Percentiles rank a stretch among this genome's conserved stretches.
Conservation (phyloP, 2,888 invertebrate genomes). For the Heliconius hortense region DNA sequence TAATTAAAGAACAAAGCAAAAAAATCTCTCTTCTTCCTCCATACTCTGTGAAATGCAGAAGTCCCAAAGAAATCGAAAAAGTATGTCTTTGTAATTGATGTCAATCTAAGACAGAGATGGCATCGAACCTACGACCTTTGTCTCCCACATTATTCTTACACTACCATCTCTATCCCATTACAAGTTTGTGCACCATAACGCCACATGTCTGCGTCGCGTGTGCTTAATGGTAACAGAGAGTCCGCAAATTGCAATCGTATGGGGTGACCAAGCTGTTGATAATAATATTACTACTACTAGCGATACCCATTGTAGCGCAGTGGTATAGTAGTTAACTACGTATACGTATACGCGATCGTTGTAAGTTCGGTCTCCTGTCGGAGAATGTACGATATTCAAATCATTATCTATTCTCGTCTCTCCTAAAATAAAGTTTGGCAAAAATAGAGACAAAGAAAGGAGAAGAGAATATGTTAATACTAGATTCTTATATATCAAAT, state of each 20-base stretch:
- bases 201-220: conserved; percentile 45
- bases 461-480: too few relatives aligned
- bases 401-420: too few relatives aligned
- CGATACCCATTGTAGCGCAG: not conserved
- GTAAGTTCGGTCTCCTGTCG: not conserved
- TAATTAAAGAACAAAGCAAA: too few relatives aligned
- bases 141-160: not conserved
- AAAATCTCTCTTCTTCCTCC: too few relatives aligned
- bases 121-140: not conserved
- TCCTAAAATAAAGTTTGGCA: not conserved
- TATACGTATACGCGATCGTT: not conserved
- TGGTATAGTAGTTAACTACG: not conserved
- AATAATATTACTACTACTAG: not conserved
- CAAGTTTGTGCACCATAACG: conserved; percentile 20
- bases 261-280: conserved; percentile 29
- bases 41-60: not conserved
- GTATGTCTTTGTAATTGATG: too few relatives aligned
- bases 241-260: conserved; percentile 47
- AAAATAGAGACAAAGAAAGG: too few relatives aligned
- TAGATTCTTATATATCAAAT: too few relatives aligned
- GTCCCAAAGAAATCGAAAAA: not conserved
- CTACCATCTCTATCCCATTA: not conserved
- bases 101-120: not conserved
- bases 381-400: too few relatives aligned
- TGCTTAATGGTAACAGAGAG: conserved; percentile 46